Conservation (phyloP, 1,140 invertebrate species). For the Odontomachus brunneus region DNA sequence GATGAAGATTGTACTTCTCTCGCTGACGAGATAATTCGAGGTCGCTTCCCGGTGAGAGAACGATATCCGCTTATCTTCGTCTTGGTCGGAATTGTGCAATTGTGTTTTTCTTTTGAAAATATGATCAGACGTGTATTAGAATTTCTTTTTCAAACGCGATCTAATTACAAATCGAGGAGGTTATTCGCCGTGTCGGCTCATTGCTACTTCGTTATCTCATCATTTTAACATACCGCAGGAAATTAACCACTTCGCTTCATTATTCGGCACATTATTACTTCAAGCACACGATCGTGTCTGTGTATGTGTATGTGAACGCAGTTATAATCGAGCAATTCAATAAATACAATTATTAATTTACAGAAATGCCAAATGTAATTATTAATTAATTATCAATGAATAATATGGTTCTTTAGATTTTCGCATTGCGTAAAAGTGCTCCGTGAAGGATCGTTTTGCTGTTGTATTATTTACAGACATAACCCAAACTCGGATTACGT, state of each 20-base stretch:
- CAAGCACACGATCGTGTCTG: background rate
- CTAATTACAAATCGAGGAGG: no score
- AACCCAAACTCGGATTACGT: background rate
- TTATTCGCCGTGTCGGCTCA: background rate
- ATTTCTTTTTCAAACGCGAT: no score
- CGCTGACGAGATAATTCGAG: background rate
- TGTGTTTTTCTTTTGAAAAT: no score
- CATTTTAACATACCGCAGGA: background rate
- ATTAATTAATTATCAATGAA: constrained; percentile 9
- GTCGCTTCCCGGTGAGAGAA: background rate
- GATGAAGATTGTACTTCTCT: background rate
- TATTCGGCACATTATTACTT: background rate
- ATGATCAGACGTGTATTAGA: no score
- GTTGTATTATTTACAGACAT: no score
- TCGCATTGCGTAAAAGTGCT: no score
- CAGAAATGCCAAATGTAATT: background rate
- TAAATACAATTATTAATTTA: background rate
- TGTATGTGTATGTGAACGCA: background rate
- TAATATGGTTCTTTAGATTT: background rate
- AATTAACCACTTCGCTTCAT: background rate
- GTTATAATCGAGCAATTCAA: background rate
- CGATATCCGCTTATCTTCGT: background rate
- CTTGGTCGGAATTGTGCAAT: no score
- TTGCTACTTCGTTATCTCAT: background rate
- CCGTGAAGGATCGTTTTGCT: background rate